Conservation (phyloP, 2,888 invertebrate genomes). For the Gastrophysa polygoni region DNA sequence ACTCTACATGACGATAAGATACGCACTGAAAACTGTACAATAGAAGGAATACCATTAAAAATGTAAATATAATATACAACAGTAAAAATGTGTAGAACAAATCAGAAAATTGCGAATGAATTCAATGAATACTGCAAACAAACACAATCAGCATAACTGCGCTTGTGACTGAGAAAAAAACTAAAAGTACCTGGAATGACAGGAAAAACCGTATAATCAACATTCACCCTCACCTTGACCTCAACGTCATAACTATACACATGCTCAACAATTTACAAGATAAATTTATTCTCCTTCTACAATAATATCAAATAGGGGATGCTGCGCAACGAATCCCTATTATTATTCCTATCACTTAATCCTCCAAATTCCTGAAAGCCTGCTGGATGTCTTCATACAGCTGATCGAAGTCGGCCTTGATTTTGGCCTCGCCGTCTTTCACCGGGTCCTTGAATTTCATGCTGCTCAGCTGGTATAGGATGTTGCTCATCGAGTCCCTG, state of each 20-base stretch:
- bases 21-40: conserved; percentile 37
- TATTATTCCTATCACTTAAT: conserved; percentile 64
- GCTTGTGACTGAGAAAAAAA: conserved; percentile 30
- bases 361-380: conserved; percentile 98
- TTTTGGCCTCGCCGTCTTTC: conserved; percentile 97
- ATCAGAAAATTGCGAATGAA: conserved; percentile 25
- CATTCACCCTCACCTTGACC: conserved; percentile 45
- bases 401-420: conserved; percentile 96
- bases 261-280: conserved; percentile 36
- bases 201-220: conserved; percentile 41
- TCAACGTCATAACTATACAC: conserved; percentile 34
- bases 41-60: conserved; percentile 30
- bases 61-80: conserved; percentile 33
- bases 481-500: conserved; percentile 94
- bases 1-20: conserved; percentile 36
- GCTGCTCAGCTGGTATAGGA: conserved; percentile 95
- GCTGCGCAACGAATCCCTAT: conserved; percentile 7
- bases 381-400: conserved; percentile 96
- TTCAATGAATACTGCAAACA: conserved; percentile 43
- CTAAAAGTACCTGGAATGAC: conserved; percentile 47
- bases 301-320: conserved; percentile 42
- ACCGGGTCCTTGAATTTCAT: conserved; percentile 99
- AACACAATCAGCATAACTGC: conserved; percentile 23
- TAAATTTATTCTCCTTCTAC: conserved; percentile 42
- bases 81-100: conserved; percentile 37